phyloP scores from a whole-genome alignment of 2,888 invertebrate species.

The Polietes domitor region DNA sequence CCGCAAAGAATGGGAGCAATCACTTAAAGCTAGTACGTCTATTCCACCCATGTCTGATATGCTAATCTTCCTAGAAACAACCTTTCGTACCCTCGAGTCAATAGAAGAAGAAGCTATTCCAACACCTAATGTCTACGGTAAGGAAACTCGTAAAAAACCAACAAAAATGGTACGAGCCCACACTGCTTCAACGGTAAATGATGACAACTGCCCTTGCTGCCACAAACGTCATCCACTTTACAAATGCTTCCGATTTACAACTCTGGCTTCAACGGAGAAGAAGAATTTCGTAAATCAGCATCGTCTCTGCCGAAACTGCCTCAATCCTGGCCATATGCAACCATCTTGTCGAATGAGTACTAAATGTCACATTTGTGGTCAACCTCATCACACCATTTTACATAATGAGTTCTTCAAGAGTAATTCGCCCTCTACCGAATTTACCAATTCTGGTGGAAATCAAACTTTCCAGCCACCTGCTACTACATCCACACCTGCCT shows the following conservation, averaged over 20 bases:
- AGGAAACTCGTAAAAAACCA: conserved; percentile 10
- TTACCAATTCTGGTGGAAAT: not conserved
- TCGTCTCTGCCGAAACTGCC: conserved; percentile 39
- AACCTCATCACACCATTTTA: conserved; percentile 20
- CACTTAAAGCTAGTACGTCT: conserved; percentile 25
- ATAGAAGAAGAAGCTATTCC: conserved; percentile 1
- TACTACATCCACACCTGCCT: conserved; percentile 15
- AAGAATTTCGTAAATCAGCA: conserved; percentile 32
- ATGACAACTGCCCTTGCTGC: conserved; percentile 40
- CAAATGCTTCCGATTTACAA: conserved; percentile 53
- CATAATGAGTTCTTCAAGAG: conserved; percentile 23
- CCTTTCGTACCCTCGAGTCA: conserved; percentile 47
- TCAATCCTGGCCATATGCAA: conserved; percentile 47
- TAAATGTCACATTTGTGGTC: conserved; percentile 34
- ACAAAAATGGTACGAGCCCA: not conserved
- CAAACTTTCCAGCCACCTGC: conserved; percentile 1
- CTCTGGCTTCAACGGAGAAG: conserved; percentile 37
- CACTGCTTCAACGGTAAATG: conserved; percentile 6
- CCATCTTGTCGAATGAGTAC: conserved; percentile 27
- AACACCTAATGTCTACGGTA: not conserved
- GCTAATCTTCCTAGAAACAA: conserved; percentile 43
- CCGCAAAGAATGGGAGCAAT: conserved; percentile 53
- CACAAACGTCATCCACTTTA: conserved; percentile 48
- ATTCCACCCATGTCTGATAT: conserved; percentile 32
- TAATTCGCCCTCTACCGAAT: not conserved